Evolutionary conservation across 2,888 invertebrate species (phyloP).

Genomic region (Drosophila multiciliata): DNA sequence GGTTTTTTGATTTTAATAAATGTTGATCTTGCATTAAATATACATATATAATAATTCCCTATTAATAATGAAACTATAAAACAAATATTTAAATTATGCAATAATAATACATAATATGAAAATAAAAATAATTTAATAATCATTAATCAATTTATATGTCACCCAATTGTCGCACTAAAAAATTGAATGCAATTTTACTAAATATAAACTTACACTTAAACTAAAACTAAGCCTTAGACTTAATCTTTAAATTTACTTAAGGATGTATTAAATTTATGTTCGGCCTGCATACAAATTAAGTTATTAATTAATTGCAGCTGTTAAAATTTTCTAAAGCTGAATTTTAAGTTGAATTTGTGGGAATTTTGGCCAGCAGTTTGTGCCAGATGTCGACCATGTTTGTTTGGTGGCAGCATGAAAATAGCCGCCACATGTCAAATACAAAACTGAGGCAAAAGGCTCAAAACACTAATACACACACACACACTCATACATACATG

Average conservation of each 20-base stretch:
- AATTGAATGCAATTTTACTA: neutral
- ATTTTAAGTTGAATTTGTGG: slow-evolving; percentile 20
- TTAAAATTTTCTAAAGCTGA: neutral
- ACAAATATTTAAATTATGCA: neutral
- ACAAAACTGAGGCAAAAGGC: slow-evolving; percentile 39
- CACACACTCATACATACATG: slow-evolving; percentile 14
- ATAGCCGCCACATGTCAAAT: slow-evolving; percentile 48
- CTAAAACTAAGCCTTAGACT: neutral
- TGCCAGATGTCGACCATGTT: slow-evolving; percentile 18
- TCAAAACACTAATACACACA: slow-evolving; percentile 10
- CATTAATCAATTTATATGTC: neutral
- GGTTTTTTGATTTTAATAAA: neutral
- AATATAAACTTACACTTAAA: neutral
- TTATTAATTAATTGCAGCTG: slow-evolving; percentile 28
- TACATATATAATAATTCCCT: too few relatives aligned
- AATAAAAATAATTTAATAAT: neutral
- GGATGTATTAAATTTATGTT: slow-evolving; percentile 7
- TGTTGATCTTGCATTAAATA: neutral
- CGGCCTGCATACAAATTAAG: slow-evolving; percentile 12
- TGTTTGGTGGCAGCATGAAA: slow-evolving; percentile 10
- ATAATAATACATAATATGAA: neutral
- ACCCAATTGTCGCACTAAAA: too few relatives aligned
- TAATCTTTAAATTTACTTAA: neutral
- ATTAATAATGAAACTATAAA: neutral
- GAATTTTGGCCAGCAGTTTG: slow-evolving; percentile 6